Percentiles rank a stretch among this genome's conserved stretches.
Conservation (phyloP, 2,888 invertebrate species). For the Calameuta filiformis region DNA sequence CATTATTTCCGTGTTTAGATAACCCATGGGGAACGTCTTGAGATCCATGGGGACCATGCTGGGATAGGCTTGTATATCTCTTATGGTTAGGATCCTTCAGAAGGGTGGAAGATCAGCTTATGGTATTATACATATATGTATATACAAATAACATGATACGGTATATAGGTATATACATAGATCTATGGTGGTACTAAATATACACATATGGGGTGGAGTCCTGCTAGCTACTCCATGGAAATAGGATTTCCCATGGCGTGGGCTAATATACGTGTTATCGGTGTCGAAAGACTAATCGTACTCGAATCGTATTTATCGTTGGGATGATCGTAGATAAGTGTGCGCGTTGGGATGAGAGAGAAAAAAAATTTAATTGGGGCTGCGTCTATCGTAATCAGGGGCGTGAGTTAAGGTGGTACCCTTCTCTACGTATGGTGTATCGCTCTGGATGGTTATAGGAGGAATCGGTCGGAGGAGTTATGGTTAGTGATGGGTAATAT, state of each 20-base stretch:
- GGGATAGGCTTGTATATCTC: not conserved
- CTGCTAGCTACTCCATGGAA: not conserved
- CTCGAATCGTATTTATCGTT: not conserved
- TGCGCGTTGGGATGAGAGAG: not conserved
- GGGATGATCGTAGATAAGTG: not conserved
- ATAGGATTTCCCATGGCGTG: not conserved
- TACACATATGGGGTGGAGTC: not conserved
- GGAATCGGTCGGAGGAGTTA: not conserved
- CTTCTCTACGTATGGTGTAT: not conserved
- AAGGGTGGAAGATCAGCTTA: not conserved
- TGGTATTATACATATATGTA: not conserved
- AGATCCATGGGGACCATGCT: not conserved
- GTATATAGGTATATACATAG: not conserved
- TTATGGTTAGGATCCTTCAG: not conserved
- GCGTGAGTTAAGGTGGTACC: not conserved
- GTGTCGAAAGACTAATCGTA: not conserved
- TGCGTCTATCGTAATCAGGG: not conserved
- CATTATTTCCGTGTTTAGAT: constrained; percentile 66
- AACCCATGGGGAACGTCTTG: constrained; percentile 29
- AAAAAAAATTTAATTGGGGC: not conserved
- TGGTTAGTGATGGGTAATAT: not conserved
- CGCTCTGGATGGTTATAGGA: not conserved
- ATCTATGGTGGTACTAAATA: not conserved
- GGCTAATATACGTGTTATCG: not conserved
- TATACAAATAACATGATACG: not conserved